Evolutionary conservation across 2,797 vertebrate genomes (phyloP).

Genomic region (Acrossocheilus fasciatus): DNA sequence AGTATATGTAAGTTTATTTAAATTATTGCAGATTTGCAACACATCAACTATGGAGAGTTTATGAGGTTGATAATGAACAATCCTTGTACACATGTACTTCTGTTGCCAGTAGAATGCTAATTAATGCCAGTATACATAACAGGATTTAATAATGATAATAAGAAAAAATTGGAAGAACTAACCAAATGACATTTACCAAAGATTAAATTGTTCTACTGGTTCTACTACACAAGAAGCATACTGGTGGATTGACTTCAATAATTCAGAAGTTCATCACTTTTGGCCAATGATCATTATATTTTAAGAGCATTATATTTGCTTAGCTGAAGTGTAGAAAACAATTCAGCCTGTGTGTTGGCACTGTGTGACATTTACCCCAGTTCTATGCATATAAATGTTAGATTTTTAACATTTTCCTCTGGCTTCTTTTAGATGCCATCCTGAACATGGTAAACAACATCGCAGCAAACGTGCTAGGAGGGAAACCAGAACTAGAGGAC

Average conservation of each 20-base stretch:
- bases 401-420: not conserved
- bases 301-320: not conserved
- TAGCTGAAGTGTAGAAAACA: not conserved
- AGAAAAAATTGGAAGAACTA: not conserved
- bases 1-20: not conserved
- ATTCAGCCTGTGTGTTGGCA: not conserved
- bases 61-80: not conserved
- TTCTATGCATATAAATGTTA: not conserved
- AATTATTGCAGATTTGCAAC: not conserved
- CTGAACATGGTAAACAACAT: conserved; percentile 99
- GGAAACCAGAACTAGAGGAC: conserved; percentile 85
- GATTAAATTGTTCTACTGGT: not conserved
- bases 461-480: conserved; percentile 96
- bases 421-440: conserved; percentile 87
- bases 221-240: not conserved
- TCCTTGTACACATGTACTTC: not conserved
- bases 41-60: not conserved
- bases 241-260: not conserved
- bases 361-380: not conserved
- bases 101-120: not conserved
- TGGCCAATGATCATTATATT: not conserved
- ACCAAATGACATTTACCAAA: not conserved
- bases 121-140: not conserved
- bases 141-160: not conserved
- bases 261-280: not conserved